Conservation (phyloP, 1,140 invertebrate species). For the Lasioglossum baleicum region DNA sequence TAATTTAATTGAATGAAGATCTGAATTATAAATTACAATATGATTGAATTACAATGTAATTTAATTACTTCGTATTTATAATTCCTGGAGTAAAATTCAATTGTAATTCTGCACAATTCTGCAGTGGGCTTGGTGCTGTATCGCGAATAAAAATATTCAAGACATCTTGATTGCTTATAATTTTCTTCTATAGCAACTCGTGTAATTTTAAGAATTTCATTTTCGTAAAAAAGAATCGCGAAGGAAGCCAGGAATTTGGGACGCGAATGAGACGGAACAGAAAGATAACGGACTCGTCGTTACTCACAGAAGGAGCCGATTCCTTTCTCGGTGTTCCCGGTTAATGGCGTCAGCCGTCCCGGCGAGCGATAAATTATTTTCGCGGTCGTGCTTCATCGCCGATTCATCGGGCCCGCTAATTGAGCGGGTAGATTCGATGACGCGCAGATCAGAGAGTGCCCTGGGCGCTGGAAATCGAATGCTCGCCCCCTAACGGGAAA, state of each 20-base stretch:
- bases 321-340: slow-evolving; percentile 43
- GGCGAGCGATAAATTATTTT: slow-evolving; percentile 60
- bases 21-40: too few relatives aligned
- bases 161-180: too few relatives aligned
- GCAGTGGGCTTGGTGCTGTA: too few relatives aligned
- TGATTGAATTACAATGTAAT: too few relatives aligned
- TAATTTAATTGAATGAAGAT: too few relatives aligned
- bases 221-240: too few relatives aligned
- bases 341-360: slow-evolving; percentile 45
- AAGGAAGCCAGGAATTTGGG: slow-evolving; percentile 12
- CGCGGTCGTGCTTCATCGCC: slow-evolving; percentile 31
- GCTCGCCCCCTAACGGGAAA: background rate
- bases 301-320: slow-evolving; percentile 22
- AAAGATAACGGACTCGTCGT: slow-evolving; percentile 42
- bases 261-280: background rate
- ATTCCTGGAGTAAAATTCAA: too few relatives aligned
- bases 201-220: too few relatives aligned
- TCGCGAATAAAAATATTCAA: too few relatives aligned
- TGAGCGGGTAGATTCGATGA: slow-evolving; percentile 39
- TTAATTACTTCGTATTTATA: too few relatives aligned
- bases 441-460: slow-evolving; percentile 19
- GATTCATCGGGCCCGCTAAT: slow-evolving; percentile 40
- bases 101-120: too few relatives aligned
- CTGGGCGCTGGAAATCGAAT: background rate
- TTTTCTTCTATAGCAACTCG: too few relatives aligned